Evolutionary conservation across 2,113 vertebrate species (phyloP).

Genomic region (Osmerus eperlanus): DNA sequence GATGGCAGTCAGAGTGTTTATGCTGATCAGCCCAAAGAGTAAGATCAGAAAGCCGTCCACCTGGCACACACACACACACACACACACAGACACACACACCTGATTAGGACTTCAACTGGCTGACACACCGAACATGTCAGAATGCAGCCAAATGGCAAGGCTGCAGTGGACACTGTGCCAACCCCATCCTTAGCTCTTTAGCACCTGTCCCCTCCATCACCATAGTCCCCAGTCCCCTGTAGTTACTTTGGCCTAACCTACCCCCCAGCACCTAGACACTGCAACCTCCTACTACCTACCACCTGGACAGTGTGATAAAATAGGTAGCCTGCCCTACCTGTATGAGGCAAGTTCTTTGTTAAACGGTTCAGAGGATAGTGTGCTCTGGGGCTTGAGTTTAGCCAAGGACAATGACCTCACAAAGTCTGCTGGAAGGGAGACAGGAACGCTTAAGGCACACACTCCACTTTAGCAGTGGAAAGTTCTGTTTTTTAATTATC

Average conservation of each 20-base stretch:
- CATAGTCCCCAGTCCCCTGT: too few species aligned
- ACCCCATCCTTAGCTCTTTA: too few species aligned
- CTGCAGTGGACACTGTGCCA: too few species aligned
- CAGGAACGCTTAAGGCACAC: constrained; percentile 14
- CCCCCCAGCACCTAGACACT: too few species aligned
- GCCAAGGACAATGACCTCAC: background rate
- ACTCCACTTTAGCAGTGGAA: background rate
- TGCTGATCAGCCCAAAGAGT: constrained; percentile 61
- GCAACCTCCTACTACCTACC: too few species aligned
- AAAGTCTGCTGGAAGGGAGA: constrained; percentile 14
- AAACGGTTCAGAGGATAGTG: too few species aligned
- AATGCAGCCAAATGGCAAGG: too few species aligned
- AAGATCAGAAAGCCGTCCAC: constrained; percentile 61
- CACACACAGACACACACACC: background rate
- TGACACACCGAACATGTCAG: background rate
- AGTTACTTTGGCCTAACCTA: too few species aligned
- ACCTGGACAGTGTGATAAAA: too few species aligned
- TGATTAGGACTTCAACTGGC: background rate
- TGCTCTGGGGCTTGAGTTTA: constrained; percentile 1
- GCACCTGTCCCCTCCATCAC: too few species aligned
- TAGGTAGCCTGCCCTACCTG: too few species aligned
- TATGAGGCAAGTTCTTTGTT: too few species aligned
- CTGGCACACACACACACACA: constrained; percentile 34
- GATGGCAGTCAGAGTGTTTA: constrained; percentile 63
- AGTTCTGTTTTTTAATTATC: background rate